phyloP scores from a whole-genome alignment of 2,888 invertebrate species.

The Nemoura dubitans region DNA sequence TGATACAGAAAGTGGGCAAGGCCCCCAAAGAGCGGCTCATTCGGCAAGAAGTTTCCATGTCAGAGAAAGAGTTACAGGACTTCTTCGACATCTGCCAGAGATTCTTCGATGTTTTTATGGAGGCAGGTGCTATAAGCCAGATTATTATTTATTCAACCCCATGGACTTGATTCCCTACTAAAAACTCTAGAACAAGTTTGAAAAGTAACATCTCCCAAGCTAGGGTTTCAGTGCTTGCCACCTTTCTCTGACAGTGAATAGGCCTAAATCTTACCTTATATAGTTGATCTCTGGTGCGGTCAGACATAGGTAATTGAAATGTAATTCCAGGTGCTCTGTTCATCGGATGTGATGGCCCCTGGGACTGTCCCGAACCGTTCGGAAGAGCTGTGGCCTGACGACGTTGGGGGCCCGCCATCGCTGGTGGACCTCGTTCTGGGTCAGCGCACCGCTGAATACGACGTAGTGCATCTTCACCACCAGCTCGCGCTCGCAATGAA shows the following conservation, averaged over 20 bases:
- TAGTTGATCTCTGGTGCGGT: too few species aligned
- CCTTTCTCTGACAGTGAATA: conserved; percentile 49
- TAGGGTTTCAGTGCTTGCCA: too few species aligned
- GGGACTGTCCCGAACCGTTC: background rate
- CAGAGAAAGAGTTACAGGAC: conserved; percentile 65
- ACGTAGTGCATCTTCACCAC: conserved; percentile 80
- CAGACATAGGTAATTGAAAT: too few species aligned
- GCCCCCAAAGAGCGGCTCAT: conserved; percentile 86
- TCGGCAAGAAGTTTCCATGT: conserved; percentile 77
- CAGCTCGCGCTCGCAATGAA: conserved; percentile 80
- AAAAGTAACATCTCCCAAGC: too few species aligned
- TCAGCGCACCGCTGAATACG: conserved; percentile 77
- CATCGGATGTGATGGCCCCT: background rate
- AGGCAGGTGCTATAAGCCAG: conserved; percentile 58
- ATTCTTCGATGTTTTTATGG: conserved; percentile 67
- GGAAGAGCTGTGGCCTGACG: conserved; percentile 75
- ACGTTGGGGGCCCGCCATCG: conserved; percentile 66
- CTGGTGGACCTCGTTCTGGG: conserved; percentile 81
- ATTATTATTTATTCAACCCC: too few species aligned
- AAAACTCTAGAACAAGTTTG: too few species aligned
- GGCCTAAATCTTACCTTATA: too few species aligned
- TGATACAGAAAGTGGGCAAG: conserved; percentile 84
- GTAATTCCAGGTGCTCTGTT: conserved; percentile 53
- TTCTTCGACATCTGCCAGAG: conserved; percentile 61
- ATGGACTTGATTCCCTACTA: too few species aligned